phyloP scores from a whole-genome alignment of 30 jellyfish, hydroid and myxozoan genomes.

The Aurelia sp. region DNA sequence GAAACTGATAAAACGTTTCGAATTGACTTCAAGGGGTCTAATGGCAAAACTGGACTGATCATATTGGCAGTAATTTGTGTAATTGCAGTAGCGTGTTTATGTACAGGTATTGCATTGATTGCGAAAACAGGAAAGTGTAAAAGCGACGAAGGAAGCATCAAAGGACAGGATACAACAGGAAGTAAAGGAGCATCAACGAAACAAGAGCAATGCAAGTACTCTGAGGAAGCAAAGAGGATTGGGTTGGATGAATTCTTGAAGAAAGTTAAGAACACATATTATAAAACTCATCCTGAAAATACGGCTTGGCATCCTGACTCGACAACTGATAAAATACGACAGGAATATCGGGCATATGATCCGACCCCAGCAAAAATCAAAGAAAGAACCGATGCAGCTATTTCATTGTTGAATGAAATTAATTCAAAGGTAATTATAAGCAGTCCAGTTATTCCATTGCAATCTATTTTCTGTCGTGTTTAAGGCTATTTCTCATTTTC shows the following conservation, averaged over 20 bases:
- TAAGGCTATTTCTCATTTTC: too few species aligned
- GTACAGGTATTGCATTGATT: slow-evolving; percentile 84
- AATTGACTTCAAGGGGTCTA: slow-evolving; percentile 9
- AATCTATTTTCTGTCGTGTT: too few species aligned
- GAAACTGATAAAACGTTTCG: slow-evolving; percentile 43
- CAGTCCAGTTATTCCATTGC: too few species aligned
- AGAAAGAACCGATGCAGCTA: slow-evolving; percentile 81
- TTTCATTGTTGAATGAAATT: slow-evolving; percentile 66
- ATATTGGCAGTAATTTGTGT: slow-evolving; percentile 41
- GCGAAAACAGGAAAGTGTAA: slow-evolving; percentile 56
- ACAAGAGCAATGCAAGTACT: slow-evolving; percentile 68
- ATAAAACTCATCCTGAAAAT: slow-evolving; percentile 77
- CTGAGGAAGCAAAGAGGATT: slow-evolving; percentile 85
- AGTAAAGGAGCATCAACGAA: neutral
- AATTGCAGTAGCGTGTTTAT: slow-evolving; percentile 66
- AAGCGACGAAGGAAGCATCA: neutral
- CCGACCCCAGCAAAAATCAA: slow-evolving; percentile 91
- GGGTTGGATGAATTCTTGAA: slow-evolving; percentile 76
- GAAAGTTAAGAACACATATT: slow-evolving; percentile 66
- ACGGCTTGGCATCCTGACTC: slow-evolving; percentile 91
- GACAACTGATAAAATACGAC: slow-evolving; percentile 41
- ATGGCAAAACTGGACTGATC: slow-evolving; percentile 40
- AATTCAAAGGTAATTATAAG: slow-evolving; percentile 56
- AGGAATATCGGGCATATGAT: slow-evolving; percentile 76
- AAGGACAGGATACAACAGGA: too few species aligned